These are phyloP conservation scores for Philypnodon macrostomus DNA, from an alignment of 2,797 vertebrate genomes.

Conservation along the genomic window DNA sequence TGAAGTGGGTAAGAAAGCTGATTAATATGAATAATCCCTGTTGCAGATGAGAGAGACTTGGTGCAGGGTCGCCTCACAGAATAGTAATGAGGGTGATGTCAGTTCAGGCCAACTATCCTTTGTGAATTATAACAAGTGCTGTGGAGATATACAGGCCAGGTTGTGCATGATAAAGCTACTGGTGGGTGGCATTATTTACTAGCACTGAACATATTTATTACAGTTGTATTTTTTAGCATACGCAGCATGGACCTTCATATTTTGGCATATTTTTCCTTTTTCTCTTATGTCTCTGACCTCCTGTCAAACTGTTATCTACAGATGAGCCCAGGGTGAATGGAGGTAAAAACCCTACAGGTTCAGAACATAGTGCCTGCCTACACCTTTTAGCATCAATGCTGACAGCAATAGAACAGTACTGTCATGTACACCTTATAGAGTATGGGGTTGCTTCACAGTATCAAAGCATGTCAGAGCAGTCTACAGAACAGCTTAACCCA, in stretches of 20 bases:
- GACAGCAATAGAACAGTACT: constrained; percentile 2
- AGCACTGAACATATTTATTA: background rate
- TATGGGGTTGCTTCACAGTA: background rate
- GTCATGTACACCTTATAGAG: background rate
- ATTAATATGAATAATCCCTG: constrained; percentile 43
- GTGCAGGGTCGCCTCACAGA: constrained; percentile 29
- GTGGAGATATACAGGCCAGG: constrained; percentile 18
- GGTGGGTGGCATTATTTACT: background rate
- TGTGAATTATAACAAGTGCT: constrained; percentile 22
- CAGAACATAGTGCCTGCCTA: constrained; percentile 5
- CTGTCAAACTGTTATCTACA: constrained; percentile 17
- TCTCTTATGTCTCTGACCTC: background rate
- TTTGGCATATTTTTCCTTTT: constrained; percentile 6
- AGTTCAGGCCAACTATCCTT: constrained; percentile 22
- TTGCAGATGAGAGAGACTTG: constrained; percentile 27
- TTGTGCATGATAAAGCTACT: constrained; percentile 3
- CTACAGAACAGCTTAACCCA: no score
- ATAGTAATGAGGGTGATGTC: constrained; percentile 49
- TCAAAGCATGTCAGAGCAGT: background rate
- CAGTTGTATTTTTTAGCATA: background rate
- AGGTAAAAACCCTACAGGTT: constrained; percentile 10
- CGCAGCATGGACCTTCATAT: constrained; percentile 12
- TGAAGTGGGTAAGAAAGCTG: constrained; percentile 15
- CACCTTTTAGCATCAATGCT: constrained; percentile 14
- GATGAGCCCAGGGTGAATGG: constrained; percentile 23